Evolutionary conservation across 1,140 invertebrate genomes (phyloP).

Genomic region (Dreissena polymorpha): DNA sequence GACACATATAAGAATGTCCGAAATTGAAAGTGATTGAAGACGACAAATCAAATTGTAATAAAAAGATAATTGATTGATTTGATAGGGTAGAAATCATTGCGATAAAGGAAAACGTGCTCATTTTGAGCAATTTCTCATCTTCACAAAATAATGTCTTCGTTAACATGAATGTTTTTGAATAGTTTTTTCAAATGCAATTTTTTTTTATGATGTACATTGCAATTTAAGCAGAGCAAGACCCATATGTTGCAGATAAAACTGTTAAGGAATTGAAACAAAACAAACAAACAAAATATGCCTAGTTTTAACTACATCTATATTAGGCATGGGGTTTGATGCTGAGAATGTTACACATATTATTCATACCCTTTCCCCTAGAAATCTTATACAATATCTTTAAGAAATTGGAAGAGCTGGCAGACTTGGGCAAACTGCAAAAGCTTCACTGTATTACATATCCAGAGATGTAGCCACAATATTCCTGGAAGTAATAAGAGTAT

Average conservation of each 20-base stretch:
- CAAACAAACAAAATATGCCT: conserved; percentile 34
- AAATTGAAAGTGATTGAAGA: too few species aligned
- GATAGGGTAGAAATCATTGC: too few species aligned
- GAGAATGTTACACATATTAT: conserved; percentile 30
- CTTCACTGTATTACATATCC: conserved; percentile 10
- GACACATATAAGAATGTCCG: too few species aligned
- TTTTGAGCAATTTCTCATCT: too few species aligned
- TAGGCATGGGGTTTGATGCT: conserved; percentile 50
- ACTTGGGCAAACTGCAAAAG: conserved; percentile 25
- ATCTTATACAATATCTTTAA: conserved; percentile 39
- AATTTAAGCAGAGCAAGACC: conserved; percentile 40
- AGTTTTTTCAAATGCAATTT: too few species aligned
- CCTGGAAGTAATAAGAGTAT: too few species aligned
- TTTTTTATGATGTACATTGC: conserved; percentile 16
- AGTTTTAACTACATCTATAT: conserved; percentile 48
- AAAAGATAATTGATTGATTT: too few species aligned
- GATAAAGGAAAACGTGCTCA: too few species aligned
- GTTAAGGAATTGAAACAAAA: conserved; percentile 39
- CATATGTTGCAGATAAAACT: conserved; percentile 24
- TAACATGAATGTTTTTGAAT: too few species aligned
- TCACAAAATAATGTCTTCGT: too few species aligned
- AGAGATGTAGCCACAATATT: too few species aligned
- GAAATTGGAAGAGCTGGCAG: conserved; percentile 43
- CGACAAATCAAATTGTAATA: too few species aligned
- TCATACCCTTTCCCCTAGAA: conserved; percentile 43